Evolutionary conservation across 30 jellyfish, hydroid and myxozoan genomes (phyloP).

Genomic region (Aurelia aurita): DNA sequence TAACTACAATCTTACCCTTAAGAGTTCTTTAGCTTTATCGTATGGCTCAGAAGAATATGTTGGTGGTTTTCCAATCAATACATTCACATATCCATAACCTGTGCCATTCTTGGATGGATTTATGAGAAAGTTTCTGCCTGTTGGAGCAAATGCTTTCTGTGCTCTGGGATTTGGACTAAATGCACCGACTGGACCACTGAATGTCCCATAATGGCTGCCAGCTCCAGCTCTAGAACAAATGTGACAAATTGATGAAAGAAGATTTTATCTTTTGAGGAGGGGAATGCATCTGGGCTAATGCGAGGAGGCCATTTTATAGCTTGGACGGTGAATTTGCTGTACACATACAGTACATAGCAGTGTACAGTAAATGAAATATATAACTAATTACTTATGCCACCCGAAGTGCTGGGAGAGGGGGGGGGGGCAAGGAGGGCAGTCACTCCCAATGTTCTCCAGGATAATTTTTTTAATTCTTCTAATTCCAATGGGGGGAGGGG

Average conservation of each 20-base stretch:
- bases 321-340: too few species aligned
- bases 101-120: conserved; percentile 93
- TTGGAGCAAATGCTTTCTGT: conserved; percentile 72
- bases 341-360: too few species aligned
- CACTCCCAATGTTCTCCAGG: too few species aligned
- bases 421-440: too few species aligned
- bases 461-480: too few species aligned
- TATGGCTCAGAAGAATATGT: conserved; percentile 91
- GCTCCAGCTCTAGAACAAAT: conserved; percentile 85
- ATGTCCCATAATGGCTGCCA: conserved; percentile 97
- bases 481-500: too few species aligned
- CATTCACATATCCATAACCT: conserved; percentile 98
- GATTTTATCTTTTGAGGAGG: too few species aligned
- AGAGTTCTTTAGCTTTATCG: conserved; percentile 84
- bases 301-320: too few species aligned
- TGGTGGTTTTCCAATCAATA: conserved; percentile 92
- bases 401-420: too few species aligned
- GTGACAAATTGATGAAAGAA: not conserved
- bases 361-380: too few species aligned
- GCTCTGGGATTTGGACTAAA: conserved; percentile 77
- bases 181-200: conserved; percentile 81
- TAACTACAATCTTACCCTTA: conserved; percentile 48
- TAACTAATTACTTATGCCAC: too few species aligned
- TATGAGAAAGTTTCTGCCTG: conserved; percentile 91
- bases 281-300: too few species aligned